phyloP scores from a whole-genome alignment of 2,113 vertebrate genomes.

The Chlorodrepanis virens region DNA sequence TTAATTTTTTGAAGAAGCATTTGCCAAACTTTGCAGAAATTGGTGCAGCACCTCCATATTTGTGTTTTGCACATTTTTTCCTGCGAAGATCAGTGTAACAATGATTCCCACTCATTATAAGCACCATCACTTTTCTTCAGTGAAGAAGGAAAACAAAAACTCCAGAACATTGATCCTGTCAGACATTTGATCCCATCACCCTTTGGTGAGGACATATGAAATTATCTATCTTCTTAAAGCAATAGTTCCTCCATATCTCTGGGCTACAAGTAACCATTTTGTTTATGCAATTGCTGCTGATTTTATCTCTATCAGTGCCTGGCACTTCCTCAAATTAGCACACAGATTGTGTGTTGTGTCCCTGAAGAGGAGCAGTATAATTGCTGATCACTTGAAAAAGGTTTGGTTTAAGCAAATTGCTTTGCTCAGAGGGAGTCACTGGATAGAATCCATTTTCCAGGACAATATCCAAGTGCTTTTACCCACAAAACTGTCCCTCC shows the following conservation, averaged over 20 bases:
- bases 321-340: neutral
- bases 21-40: neutral
- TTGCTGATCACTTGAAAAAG: neutral
- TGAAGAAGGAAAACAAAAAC: neutral
- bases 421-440: neutral
- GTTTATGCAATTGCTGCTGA: neutral
- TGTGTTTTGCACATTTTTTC: neutral
- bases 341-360: neutral
- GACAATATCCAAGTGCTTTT: neutral
- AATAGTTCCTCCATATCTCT: neutral
- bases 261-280: neutral
- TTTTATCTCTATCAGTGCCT: constrained; percentile 6
- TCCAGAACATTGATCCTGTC: neutral
- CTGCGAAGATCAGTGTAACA: neutral
- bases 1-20: neutral
- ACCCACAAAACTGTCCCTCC: neutral
- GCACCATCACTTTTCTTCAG: neutral
- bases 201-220: neutral
- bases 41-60: neutral
- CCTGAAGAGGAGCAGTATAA: neutral
- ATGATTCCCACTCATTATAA: neutral
- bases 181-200: neutral
- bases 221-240: neutral
- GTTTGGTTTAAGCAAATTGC: neutral
- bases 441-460: neutral